phyloP scores from a whole-genome alignment of 35 echinoderm and acorn worm genomes.

The Ophiothrix spiculata region DNA sequence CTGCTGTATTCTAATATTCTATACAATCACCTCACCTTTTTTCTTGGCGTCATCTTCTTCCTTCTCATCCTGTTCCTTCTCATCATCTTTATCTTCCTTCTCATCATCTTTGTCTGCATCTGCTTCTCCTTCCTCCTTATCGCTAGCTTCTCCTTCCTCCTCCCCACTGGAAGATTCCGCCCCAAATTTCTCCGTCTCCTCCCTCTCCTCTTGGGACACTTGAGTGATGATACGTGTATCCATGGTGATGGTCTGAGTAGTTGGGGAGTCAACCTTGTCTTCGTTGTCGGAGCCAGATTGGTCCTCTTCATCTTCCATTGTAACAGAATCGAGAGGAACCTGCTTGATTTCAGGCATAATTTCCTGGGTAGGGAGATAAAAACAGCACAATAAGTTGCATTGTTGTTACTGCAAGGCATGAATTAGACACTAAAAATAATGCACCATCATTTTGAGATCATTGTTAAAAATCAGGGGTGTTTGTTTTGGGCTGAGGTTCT shows the following conservation, averaged over 20 bases:
- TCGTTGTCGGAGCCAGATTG: constrained; percentile 18
- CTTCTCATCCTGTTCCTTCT: constrained; percentile 45
- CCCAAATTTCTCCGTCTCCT: constrained; percentile 9
- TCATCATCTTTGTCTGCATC: constrained; percentile 12
- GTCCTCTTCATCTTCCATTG: constrained; percentile 41
- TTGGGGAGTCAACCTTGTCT: neutral
- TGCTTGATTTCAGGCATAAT: constrained; percentile 91
- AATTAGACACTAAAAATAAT: too few relatives aligned
- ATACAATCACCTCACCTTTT: too few relatives aligned
- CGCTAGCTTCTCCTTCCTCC: constrained; percentile 30
- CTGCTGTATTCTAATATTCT: too few relatives aligned
- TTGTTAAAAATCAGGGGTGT: too few relatives aligned
- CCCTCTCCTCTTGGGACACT: constrained; percentile 27
- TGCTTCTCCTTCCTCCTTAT: constrained; percentile 31
- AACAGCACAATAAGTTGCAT: too few relatives aligned
- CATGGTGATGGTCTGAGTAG: neutral
- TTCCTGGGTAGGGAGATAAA: too few relatives aligned
- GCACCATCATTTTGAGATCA: too few relatives aligned
- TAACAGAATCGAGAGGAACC: neutral
- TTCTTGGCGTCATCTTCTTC: constrained; percentile 27
- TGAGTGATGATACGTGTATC: constrained; percentile 29
- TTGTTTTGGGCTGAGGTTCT: too few relatives aligned
- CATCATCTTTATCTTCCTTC: constrained; percentile 21
- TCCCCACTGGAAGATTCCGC: constrained; percentile 10
- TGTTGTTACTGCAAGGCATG: too few relatives aligned